A percentile compares a stretch with the other conserved stretches of the same genome.
Evolutionary conservation across 1,140 invertebrate species (phyloP).

Genomic region (Conus betulinus): DNA sequence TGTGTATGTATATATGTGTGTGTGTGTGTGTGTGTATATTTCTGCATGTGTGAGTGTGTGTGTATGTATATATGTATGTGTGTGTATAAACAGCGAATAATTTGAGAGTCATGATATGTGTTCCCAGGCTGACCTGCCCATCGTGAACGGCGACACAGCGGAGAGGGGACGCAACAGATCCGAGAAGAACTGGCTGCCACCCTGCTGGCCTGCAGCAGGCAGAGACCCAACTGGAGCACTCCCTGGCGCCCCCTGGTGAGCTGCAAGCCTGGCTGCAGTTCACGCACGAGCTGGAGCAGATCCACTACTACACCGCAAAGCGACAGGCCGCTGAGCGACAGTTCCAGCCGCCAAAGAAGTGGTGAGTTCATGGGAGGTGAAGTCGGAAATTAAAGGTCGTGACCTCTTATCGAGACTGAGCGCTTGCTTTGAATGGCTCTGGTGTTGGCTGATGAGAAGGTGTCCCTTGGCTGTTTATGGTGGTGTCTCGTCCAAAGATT

Average conservation of each 20-base stretch:
- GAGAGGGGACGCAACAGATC: slow-evolving; percentile 54
- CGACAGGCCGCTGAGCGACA: slow-evolving; percentile 90
- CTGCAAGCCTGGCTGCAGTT: slow-evolving; percentile 95
- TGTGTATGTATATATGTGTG: too few relatives aligned
- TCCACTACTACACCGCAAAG: slow-evolving; percentile 91
- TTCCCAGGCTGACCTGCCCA: neutral
- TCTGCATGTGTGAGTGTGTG: too few relatives aligned
- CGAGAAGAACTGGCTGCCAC: slow-evolving; percentile 65
- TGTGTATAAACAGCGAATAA: too few relatives aligned
- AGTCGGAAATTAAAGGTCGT: neutral
- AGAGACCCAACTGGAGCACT: slow-evolving; percentile 90
- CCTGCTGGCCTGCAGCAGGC: slow-evolving; percentile 87
- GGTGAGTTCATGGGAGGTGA: slow-evolving; percentile 77
- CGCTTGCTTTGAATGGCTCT: neutral
- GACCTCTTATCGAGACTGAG: neutral
- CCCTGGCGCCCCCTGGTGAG: slow-evolving; percentile 88
- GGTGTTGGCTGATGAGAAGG: too few relatives aligned
- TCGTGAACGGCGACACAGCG: neutral
- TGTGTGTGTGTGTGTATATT: too few relatives aligned
- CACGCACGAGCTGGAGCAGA: slow-evolving; percentile 95
- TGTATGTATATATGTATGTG: too few relatives aligned
- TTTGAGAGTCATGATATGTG: neutral
- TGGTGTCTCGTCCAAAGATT: too few relatives aligned
- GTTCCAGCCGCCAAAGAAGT: slow-evolving; percentile 91
- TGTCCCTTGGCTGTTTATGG: too few relatives aligned